These are phyloP conservation scores for Synanceia verrucosa DNA, from an alignment of 2,797 vertebrate genomes.

Conservation along the genomic window DNA sequence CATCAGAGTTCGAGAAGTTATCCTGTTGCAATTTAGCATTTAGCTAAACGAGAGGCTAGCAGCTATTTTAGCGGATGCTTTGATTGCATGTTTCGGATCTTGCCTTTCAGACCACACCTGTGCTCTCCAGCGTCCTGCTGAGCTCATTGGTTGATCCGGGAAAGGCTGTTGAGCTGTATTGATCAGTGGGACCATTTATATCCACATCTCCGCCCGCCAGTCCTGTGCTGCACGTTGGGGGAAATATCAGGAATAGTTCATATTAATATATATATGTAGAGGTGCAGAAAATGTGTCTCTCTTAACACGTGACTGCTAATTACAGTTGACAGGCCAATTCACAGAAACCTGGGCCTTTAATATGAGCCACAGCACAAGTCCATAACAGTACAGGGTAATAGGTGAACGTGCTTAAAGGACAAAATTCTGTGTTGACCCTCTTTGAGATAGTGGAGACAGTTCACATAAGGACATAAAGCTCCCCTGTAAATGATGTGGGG, in stretches of 20 bases:
- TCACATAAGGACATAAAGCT: conserved; percentile 59
- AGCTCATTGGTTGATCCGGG: conserved; percentile 34
- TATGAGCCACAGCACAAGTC: conserved; percentile 28
- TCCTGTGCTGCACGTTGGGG: conserved; percentile 1
- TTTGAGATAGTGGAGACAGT: conserved; percentile 41
- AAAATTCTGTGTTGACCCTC: conserved; percentile 15
- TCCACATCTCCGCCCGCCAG: conserved; percentile 17
- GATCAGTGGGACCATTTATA: conserved; percentile 45
- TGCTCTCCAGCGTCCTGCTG: conserved; percentile 17
- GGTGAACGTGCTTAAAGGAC: conserved; percentile 34
- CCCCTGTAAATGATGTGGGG: conserved; percentile 52
- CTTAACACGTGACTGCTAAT: conserved; percentile 24
- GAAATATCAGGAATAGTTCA: conserved; percentile 2
- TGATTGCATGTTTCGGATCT: conserved; percentile 16
- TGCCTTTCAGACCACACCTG: conserved; percentile 16
- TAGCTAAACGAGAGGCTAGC: conserved; percentile 20
- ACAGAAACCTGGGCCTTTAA: conserved; percentile 22
- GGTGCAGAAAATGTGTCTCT: background rate
- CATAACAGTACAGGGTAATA: conserved; percentile 32
- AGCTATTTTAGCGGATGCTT: conserved; percentile 36
- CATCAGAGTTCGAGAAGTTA: conserved; percentile 1
- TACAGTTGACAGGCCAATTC: conserved; percentile 27
- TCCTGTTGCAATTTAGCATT: conserved; percentile 12
- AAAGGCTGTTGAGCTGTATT: conserved; percentile 42
- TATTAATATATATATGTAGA: conserved; percentile 30